Evolutionary conservation across 2,888 invertebrate genomes (phyloP).

Genomic region (Deroplatys truncata): DNA sequence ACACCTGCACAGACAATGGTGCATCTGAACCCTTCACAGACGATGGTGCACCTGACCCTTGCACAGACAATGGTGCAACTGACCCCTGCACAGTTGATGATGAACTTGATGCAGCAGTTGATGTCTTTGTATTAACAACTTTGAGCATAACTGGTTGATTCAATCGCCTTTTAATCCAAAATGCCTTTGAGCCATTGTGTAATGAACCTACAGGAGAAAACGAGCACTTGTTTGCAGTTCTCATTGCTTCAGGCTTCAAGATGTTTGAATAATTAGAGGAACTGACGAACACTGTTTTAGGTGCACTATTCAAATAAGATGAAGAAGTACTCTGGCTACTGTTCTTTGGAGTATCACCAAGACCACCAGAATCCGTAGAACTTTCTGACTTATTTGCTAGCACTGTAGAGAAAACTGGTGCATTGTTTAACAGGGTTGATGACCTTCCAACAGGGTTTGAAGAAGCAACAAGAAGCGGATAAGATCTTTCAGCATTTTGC

Average conservation of each 20-base stretch:
- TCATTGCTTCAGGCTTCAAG: not conserved
- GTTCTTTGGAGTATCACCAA: not conserved
- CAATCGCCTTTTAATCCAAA: not conserved
- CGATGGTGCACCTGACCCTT: too few relatives aligned
- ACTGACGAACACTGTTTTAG: not conserved
- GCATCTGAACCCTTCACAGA: too few relatives aligned
- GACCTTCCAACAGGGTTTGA: not conserved
- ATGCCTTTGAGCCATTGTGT: not conserved
- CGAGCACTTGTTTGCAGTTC: not conserved
- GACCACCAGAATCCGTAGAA: not conserved
- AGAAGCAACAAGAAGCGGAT: not conserved
- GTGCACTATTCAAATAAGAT: not conserved
- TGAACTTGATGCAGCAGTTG: not conserved
- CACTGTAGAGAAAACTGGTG: not conserved
- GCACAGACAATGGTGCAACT: too few relatives aligned
- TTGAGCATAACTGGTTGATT: not conserved
- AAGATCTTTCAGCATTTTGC: not conserved
- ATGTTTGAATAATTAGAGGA: not conserved
- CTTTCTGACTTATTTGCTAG: not conserved
- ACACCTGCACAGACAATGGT: not conserved
- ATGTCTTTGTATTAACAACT: not conserved
- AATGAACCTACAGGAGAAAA: not conserved
- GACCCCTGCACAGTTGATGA: not conserved
- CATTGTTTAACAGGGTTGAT: not conserved
- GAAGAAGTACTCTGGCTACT: not conserved